Evolutionary conservation across 2,888 invertebrate species (phyloP).

Genomic region (Drosophila bunnanda): DNA sequence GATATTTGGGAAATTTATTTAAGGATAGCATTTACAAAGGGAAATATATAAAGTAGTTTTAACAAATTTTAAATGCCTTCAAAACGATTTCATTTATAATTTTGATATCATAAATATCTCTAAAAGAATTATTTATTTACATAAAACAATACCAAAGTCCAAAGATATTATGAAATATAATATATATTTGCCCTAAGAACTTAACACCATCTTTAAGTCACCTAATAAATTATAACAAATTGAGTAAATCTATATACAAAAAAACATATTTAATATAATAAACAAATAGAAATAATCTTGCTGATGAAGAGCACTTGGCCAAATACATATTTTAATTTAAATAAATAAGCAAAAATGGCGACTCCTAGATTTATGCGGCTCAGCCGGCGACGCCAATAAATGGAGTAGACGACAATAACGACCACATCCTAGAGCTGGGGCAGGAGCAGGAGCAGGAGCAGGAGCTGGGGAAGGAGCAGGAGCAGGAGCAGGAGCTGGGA

Average conservation of each 20-base stretch:
- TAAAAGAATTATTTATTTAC: background rate
- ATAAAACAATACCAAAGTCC: background rate
- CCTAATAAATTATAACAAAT: slow-evolving; percentile 7
- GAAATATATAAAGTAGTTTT: background rate
- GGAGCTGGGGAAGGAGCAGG: background rate
- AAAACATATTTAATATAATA: slow-evolving; percentile 11
- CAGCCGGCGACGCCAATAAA: slow-evolving; percentile 64
- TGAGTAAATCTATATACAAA: background rate
- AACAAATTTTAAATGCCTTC: too few species aligned
- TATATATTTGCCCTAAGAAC: background rate
- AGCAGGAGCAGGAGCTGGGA: background rate
- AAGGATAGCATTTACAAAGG: too few species aligned
- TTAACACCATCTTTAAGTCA: background rate
- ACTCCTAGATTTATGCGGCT: slow-evolving; percentile 69
- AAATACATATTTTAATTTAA: slow-evolving; percentile 79
- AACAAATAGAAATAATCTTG: slow-evolving; percentile 21
- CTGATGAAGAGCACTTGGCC: slow-evolving; percentile 12
- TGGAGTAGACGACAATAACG: slow-evolving; percentile 65
- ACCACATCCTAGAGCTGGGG: slow-evolving; percentile 7
- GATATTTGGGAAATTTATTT: background rate
- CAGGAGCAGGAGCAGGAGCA: background rate
- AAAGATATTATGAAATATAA: background rate
- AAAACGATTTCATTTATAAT: too few species aligned
- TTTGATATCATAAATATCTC: background rate
- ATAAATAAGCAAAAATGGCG: slow-evolving; percentile 81